Evolutionary conservation across 2,888 invertebrate species (phyloP).

Genomic region (Uropetala carovei): DNA sequence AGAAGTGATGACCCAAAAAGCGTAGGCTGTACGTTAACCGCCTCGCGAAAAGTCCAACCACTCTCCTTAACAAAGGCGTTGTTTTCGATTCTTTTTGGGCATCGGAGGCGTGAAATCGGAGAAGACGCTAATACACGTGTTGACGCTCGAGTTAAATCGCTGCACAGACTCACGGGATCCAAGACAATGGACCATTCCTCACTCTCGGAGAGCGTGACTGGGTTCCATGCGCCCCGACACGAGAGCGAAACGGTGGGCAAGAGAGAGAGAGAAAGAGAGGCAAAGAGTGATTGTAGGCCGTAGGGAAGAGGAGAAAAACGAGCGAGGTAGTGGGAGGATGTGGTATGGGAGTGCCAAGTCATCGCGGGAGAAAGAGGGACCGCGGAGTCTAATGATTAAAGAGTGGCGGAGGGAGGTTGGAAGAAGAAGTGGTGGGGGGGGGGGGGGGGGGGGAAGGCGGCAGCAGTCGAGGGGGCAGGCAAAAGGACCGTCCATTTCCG

Average conservation of each 20-base stretch:
- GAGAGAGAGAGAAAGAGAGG: neutral
- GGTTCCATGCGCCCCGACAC: conserved; percentile 30
- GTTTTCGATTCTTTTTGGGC: too few species aligned
- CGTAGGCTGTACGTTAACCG: too few species aligned
- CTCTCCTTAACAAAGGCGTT: too few species aligned
- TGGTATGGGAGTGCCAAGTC: neutral
- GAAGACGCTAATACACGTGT: neutral
- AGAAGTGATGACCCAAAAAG: too few species aligned
- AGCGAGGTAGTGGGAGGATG: neutral
- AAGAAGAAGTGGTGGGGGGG: neutral
- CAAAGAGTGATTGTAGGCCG: neutral
- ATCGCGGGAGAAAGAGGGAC: neutral
- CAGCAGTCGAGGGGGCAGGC: neutral
- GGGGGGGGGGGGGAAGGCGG: neutral
- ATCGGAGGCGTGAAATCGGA: neutral
- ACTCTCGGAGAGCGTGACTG: neutral
- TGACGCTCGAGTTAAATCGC: conserved; percentile 3
- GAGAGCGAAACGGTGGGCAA: neutral
- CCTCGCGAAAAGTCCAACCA: too few species aligned
- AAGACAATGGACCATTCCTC: conserved; percentile 60
- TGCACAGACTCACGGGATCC: neutral
- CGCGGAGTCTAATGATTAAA: neutral
- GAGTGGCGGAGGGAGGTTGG: neutral
- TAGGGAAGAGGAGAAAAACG: neutral
- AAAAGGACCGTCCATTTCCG: conserved; percentile 18